Base-by-base conservation (phyloP, 2,797 vertebrate species). In the Parotocinclus haroldoi region DNA sequence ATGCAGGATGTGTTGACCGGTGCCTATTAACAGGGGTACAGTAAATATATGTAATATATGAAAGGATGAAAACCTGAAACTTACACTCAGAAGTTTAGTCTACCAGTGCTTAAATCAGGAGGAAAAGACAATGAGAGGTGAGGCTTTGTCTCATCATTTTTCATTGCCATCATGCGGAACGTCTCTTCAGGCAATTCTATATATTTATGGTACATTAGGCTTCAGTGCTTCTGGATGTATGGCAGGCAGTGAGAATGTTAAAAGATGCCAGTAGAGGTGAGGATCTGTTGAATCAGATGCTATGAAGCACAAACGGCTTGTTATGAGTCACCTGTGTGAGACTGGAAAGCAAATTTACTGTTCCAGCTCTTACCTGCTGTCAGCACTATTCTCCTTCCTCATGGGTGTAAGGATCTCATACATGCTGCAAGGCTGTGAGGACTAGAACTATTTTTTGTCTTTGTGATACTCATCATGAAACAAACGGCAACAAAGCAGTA, bases 1-100 rank as follows among this genome's bases (percentile, higher is more conserved):
- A 44, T 45, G 72, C 52, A 49, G 61, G 76, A 72, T 80, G 80
- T 81, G 82, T 76, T 68, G 77, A 84, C 78, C 82, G 82, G 69
- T 13, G 19, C 75, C 86, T 86, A 86, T 88, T 89, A 88, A 81
- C 66, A 68, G 82, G 83, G 80, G 86, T 90, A 91, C n/a, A n/a
- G n/a, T n/a, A n/a, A n/a, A n/a, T n/a, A n/a, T n/a, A n/a, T n/a
- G n/a, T n/a, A 90, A 90, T 91, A 89, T 90, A 89, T 87, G 63
- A 71, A 72, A 76, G 81, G 84, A 87, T 86, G 82, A 86, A 86
- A 85, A 85, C 83, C 85, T 86, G 80, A 88, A 89, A 89, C 88
- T 85, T 76, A 78, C 80, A 78, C 72, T 49, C 58, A 66, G 74
- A 82, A 82, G 86, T 87, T 82, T 76, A 83, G 83, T 77, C 75